Evolutionary conservation across 2,113 vertebrate species (phyloP).

Genomic region (Lasiurus cinereus): DNA sequence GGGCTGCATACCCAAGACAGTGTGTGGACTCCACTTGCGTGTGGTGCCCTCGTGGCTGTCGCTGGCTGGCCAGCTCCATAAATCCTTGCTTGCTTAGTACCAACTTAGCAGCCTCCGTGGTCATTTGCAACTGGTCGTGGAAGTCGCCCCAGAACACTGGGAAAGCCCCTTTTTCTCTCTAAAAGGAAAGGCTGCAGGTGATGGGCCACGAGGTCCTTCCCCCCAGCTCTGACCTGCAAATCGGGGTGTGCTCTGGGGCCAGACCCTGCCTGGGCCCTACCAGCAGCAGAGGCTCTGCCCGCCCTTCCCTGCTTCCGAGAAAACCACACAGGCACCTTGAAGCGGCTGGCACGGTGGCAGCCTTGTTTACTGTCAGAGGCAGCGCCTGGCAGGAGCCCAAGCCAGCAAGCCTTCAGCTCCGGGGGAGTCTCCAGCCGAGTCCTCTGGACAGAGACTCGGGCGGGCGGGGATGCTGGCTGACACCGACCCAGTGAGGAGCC

Average conservation of each 20-base stretch:
- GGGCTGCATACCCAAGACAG: too few species aligned
- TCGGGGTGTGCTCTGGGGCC: neutral
- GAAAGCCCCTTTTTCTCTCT: neutral
- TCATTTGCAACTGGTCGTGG: too few species aligned
- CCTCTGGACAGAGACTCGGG: too few species aligned
- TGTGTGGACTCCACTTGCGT: too few species aligned
- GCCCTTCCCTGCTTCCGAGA: neutral
- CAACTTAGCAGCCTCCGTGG: too few species aligned
- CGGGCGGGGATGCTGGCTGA: rapidly evolving
- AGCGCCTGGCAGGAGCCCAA: neutral
- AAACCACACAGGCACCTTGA: rapidly evolving
- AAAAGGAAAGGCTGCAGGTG: neutral
- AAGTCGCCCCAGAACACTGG: too few species aligned
- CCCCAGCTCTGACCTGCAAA: neutral
- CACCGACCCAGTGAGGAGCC: too few species aligned
- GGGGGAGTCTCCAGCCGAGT: neutral
- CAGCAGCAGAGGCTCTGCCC: neutral
- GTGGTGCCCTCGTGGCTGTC: too few species aligned
- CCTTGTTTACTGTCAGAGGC: neutral
- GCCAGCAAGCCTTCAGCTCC: neutral
- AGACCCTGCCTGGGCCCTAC: neutral
- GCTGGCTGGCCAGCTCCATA: too few species aligned
- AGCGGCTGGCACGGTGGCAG: neutral
- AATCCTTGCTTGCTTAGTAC: too few species aligned
- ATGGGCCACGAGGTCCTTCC: rapidly evolving